Base-by-base conservation (phyloP, 2,888 invertebrate genomes). In the Seladonia tumulorum region DNA sequence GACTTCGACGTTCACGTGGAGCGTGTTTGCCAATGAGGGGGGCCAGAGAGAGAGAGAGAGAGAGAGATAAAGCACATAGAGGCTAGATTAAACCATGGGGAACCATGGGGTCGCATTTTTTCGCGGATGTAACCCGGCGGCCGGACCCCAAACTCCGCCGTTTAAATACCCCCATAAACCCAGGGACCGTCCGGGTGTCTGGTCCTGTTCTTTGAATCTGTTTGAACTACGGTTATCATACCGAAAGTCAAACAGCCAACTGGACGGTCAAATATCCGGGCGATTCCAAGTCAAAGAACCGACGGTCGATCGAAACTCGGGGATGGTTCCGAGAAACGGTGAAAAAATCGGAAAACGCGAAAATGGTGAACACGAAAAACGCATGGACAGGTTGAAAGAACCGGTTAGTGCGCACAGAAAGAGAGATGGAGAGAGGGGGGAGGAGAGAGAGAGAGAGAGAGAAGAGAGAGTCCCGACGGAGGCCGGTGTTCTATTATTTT, bases 401-500 rank as follows among this genome's bases (percentile, higher is more conserved):
- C n/a, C 70, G 70, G 53, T 53, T 53, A 53, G 53, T n/a, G 53
- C n/a, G n/a, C 53, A 1, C 22, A 53, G 22, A 53, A 12, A 10
- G 70, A 45, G 25, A 16, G 60, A 42, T 10, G 70, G 66, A 22
- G 42, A 25, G 14, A 18, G 75, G 39, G 49, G 12, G 25, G 2
- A 35, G 3, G 60, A 42, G 16, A 72, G 66, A 16, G 42, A 25
- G 14, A 18, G 75, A 45, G 35, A 18, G 25, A 5, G 45, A 7
- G 16, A 22, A 3, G 25, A 18, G 12, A 53, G 53, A 53, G 22
- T 7, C 5, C 22, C 42, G 42, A 35, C 53, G 53, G 12, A 76
- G 79, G 89, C 79, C 18, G 35, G 82, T 88, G 88, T 90, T 92
- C 91, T 90, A 92, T 92, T 92, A 92, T 93, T 92, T 93, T 92